Conservation (phyloP, 2,888 invertebrate genomes). For the Megamerina dolium region DNA sequence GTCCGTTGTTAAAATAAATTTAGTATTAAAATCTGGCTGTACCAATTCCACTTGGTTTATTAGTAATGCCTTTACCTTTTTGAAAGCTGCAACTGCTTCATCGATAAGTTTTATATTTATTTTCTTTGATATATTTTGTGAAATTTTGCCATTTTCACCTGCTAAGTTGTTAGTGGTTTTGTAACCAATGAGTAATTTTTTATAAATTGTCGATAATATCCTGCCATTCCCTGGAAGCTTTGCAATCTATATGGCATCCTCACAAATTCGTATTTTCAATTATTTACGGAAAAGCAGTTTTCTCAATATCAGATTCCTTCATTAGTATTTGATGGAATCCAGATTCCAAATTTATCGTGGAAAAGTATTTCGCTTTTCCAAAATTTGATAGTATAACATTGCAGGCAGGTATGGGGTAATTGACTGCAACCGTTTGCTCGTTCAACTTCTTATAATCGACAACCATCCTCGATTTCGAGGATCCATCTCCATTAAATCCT, state of each 20-base stretch:
- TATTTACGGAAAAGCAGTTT: no score
- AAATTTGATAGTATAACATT: conserved; percentile 6
- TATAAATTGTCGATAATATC: no score
- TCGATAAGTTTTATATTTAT: background rate
- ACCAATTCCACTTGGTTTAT: conserved; percentile 3
- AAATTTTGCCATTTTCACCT: background rate
- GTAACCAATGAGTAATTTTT: no score
- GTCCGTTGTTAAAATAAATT: conserved; percentile 14
- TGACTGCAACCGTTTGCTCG: no score
- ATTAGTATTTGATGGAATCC: no score
- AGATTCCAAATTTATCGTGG: conserved; percentile 9
- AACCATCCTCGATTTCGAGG: conserved; percentile 13
- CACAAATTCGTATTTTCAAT: no score
- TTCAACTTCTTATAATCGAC: conserved; percentile 17
- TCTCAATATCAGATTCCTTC: no score
- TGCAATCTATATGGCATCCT: no score
- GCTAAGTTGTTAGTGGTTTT: no score
- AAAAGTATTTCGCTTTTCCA: conserved; percentile 6
- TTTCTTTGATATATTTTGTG: background rate
- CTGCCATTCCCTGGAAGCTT: no score
- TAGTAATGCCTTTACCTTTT: conserved; percentile 24
- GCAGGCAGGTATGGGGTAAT: no score
- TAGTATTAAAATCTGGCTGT: conserved; percentile 22
- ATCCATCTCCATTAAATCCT: no score
- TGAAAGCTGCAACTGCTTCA: conserved; percentile 11